phyloP scores from a whole-genome alignment of 2,888 invertebrate genomes.

The Cinara cedri region DNA sequence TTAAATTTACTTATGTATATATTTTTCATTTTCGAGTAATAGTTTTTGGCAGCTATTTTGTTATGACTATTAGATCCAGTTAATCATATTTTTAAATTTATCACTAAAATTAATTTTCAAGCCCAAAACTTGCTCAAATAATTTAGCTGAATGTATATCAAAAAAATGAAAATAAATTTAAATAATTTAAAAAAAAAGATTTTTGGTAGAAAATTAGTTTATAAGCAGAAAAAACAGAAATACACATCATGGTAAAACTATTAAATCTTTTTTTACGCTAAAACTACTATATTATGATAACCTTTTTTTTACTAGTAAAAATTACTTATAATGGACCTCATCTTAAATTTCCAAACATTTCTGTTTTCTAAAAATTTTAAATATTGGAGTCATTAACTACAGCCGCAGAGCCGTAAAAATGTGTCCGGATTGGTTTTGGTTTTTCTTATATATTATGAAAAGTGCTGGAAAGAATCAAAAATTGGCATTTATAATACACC shows the following conservation, averaged over 20 bases:
- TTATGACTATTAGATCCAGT: background rate
- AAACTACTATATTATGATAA: too few species aligned
- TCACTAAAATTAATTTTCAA: background rate
- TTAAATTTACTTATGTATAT: background rate
- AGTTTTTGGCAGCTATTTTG: constrained; percentile 27
- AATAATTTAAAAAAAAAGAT: background rate
- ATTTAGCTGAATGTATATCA: background rate
- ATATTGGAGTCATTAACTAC: too few species aligned
- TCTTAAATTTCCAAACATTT: background rate
- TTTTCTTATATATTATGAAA: too few species aligned
- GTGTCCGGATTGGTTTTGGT: too few species aligned
- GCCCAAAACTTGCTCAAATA: background rate
- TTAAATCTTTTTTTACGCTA: too few species aligned
- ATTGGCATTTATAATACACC: too few species aligned
- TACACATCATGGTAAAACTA: background rate
- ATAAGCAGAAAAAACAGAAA: too few species aligned
- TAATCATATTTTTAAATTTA: constrained; percentile 20
- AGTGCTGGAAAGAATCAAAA: too few species aligned
- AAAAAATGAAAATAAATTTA: background rate
- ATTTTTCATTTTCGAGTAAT: background rate
- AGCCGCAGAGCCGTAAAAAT: too few species aligned
- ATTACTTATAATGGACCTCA: background rate
- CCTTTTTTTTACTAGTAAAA: background rate
- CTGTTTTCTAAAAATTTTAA: background rate
- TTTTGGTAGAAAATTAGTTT: too few species aligned